Conservation (phyloP, 1,140 invertebrate genomes). For the Drosophila sp. region DNA sequence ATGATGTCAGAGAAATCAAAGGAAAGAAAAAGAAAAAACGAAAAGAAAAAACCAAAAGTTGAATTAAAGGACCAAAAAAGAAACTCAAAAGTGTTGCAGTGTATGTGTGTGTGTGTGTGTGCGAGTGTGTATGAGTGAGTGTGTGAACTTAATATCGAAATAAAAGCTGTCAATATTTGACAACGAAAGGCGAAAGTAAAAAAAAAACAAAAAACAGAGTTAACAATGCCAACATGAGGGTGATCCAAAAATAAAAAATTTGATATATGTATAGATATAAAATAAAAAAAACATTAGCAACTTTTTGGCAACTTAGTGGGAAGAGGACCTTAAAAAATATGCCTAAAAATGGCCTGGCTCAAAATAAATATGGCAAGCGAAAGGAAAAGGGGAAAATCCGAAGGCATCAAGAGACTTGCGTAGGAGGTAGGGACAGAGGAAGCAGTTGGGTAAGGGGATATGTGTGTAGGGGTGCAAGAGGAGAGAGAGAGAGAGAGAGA, state of each 20-base stretch:
- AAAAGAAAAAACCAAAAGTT: slow-evolving; percentile 12
- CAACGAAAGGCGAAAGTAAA: slow-evolving; percentile 6
- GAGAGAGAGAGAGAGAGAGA: neutral
- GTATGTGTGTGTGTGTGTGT: slow-evolving; percentile 7
- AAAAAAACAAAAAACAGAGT: slow-evolving; percentile 15
- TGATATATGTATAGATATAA: slow-evolving; percentile 47
- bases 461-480: neutral
- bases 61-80: slow-evolving; percentile 10
- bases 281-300: slow-evolving; percentile 36
- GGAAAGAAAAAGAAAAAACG: slow-evolving; percentile 4
- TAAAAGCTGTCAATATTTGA: slow-evolving; percentile 56
- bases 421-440: neutral
- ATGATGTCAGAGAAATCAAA: slow-evolving; percentile 37
- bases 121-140: neutral
- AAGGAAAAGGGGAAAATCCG: slow-evolving; percentile 24
- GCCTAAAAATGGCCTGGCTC: slow-evolving; percentile 64
- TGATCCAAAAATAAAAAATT: slow-evolving; percentile 24
- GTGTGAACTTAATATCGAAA: slow-evolving; percentile 51
- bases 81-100: slow-evolving; percentile 23
- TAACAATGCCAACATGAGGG: slow-evolving; percentile 26
- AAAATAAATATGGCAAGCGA: slow-evolving; percentile 75
- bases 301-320: slow-evolving; percentile 51
- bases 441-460: neutral
- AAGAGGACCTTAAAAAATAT: slow-evolving; percentile 33
- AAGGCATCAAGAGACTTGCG: neutral